These are phyloP conservation scores for Allophyes oxyacanthae DNA, from an alignment of 2,888 invertebrate species.

Conservation along the genomic window DNA sequence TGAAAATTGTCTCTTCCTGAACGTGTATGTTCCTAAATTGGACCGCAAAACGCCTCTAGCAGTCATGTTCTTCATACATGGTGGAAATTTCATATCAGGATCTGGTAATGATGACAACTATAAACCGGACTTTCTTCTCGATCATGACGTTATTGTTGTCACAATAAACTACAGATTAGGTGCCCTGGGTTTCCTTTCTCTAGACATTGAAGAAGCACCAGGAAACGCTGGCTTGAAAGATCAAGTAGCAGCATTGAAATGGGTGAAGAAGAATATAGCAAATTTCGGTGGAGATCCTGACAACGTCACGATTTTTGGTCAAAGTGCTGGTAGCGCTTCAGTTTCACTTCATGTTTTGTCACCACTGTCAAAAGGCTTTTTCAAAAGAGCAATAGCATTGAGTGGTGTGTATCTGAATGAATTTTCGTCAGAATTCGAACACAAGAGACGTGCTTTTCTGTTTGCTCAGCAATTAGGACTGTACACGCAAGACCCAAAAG, in stretches of 20 bases:
- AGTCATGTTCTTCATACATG: slow-evolving; percentile 40
- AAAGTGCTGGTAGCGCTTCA: slow-evolving; percentile 51
- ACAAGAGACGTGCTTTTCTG: slow-evolving; percentile 55
- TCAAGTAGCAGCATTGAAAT: slow-evolving; percentile 52
- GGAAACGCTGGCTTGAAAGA: slow-evolving; percentile 88
- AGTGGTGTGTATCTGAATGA: slow-evolving; percentile 61
- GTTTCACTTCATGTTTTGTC: slow-evolving; percentile 53
- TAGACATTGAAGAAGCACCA: slow-evolving; percentile 79
- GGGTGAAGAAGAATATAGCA: slow-evolving; percentile 53
- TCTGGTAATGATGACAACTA: slow-evolving; percentile 27
- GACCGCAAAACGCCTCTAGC: slow-evolving; percentile 11
- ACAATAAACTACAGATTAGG: slow-evolving; percentile 85
- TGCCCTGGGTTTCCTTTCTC: slow-evolving; percentile 84
- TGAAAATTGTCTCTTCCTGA: slow-evolving; percentile 43
- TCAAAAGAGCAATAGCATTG: slow-evolving; percentile 58
- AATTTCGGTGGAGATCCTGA: slow-evolving; percentile 55
- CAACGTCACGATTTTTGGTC: slow-evolving; percentile 58
- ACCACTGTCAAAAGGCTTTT: slow-evolving; percentile 63
- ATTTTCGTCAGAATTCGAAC: slow-evolving; percentile 55
- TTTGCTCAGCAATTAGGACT: slow-evolving; percentile 59
- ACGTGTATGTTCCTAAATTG: slow-evolving; percentile 38
- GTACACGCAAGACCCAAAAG: slow-evolving; percentile 53
- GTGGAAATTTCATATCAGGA: slow-evolving; percentile 16
- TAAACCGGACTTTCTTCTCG: slow-evolving; percentile 51
- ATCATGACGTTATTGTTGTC: slow-evolving; percentile 41